Percentiles rank a stretch among this genome's conserved stretches.
phyloP scores from a whole-genome alignment of 2,113 vertebrate genomes.

The Heterotilapia buettikoferi region DNA sequence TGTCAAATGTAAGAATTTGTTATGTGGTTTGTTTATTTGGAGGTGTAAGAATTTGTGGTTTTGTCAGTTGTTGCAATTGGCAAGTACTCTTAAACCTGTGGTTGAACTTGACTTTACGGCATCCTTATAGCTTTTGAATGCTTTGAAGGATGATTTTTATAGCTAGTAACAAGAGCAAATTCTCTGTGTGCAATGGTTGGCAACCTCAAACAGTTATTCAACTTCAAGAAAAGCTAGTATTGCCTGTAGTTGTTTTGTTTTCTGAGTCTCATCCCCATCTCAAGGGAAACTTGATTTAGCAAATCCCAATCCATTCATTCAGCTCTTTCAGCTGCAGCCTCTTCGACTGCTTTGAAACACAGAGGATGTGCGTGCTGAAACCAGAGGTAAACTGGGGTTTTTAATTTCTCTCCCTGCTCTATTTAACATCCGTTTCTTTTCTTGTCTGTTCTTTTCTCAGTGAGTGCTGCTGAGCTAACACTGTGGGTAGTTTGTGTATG shows the following conservation, averaged over 20 bases:
- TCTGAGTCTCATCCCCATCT: slow-evolving; percentile 18
- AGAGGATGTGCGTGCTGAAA: neutral
- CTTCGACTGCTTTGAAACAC: neutral
- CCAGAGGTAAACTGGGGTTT: neutral
- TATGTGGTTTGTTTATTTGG: slow-evolving; percentile 8
- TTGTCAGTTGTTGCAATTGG: neutral
- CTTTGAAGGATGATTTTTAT: neutral
- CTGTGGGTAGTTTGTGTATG: slow-evolving; percentile 7
- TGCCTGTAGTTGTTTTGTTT: slow-evolving; percentile 50
- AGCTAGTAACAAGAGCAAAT: neutral
- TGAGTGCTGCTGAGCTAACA: neutral
- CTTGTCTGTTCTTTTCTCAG: slow-evolving; percentile 15
- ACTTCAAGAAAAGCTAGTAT: neutral
- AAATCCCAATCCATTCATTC: slow-evolving; percentile 29
- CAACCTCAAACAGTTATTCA: slow-evolving; percentile 2
- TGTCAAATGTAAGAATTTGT: neutral
- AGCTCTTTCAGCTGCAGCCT: slow-evolving; percentile 20
- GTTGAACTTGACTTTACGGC: neutral
- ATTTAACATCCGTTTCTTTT: neutral
- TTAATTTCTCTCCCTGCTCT: neutral
- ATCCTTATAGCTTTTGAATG: neutral
- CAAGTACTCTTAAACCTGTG: neutral
- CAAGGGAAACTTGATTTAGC: slow-evolving; percentile 22
- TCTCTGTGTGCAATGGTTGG: neutral
- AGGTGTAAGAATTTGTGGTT: neutral